Base-by-base conservation (phyloP, 2,797 vertebrate species). In the Chaunax sp. region DNA sequence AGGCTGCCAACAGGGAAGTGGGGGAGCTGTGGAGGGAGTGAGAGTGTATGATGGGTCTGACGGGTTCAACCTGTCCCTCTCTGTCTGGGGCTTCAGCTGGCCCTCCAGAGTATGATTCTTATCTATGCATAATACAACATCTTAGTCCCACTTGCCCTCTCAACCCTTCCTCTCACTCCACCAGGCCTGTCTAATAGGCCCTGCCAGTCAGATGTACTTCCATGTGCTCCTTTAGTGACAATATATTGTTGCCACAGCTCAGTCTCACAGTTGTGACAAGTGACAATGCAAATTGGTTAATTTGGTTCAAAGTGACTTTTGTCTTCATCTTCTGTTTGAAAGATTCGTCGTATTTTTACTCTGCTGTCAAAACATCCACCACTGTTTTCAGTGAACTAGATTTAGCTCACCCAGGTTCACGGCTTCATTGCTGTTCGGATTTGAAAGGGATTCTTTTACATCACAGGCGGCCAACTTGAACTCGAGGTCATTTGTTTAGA, bases 111-210 rank as follows among this genome's bases (percentile, higher is more conserved):
- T 68, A 37, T 3, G 25, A 57, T 73, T 85, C 73, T 69, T 80
- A 61, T 25, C 64, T 80, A 92, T 90, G 78, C 80, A 92, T 91
- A 88, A 90, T 87, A 77, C 87, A 91, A 91, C 71, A 80, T 58
- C 72, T 46, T 13, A 56, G 78, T 77, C 87, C 87, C 87, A 88
- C 87, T 87, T 91, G 91, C 88, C 89, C 88, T 74, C 80, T 63
- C 78, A 77, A 52, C 72, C 77, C 64, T 49, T 77, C 69, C 69
- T 69, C 67, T 65, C 72, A 68, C 85, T 81, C 69, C 53, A 53
- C 46, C 58, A 37, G 56, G 67, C 72, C 77, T 61, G 57, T 68
- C 80, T 81, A 77, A 87, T 82, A 59, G 66, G 72, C 73, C 20
- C 64, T 71, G 53, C 56, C 60, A 11, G 65, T 43, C 53, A 77